Evolutionary conservation across 2,113 vertebrate genomes (phyloP).

Genomic region (Carettochelys insculpta): DNA sequence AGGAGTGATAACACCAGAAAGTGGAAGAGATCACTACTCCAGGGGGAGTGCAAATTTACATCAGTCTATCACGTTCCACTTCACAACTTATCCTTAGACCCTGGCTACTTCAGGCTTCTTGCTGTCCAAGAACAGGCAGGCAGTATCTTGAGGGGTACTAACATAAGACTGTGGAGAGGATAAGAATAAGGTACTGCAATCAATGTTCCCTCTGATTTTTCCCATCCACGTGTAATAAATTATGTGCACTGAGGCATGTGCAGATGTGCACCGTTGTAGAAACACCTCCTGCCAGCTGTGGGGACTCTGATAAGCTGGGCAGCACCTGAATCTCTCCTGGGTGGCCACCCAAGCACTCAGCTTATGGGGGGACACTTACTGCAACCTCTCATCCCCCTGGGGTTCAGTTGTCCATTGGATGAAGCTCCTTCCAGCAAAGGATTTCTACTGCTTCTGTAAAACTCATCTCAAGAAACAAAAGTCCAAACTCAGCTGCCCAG

Average conservation of each 20-base stretch:
- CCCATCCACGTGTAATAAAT: no score
- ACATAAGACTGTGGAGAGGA: background rate
- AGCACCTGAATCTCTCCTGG: no score
- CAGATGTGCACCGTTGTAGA: no score
- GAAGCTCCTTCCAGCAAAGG: background rate
- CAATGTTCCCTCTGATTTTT: no score
- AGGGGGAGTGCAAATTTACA: background rate
- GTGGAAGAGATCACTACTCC: no score
- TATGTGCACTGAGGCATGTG: no score
- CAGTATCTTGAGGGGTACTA: background rate
- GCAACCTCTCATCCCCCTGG: background rate
- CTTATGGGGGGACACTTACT: no score
- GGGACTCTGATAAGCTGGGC: no score
- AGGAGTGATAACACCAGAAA: background rate
- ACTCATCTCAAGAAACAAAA: background rate
- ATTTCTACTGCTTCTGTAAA: rapidly evolving
- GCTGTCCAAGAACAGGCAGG: background rate
- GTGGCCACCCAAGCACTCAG: no score
- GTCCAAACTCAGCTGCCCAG: background rate
- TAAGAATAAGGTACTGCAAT: background rate
- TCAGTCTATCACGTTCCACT: background rate
- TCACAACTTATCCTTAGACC: background rate
- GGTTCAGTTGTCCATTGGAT: rapidly evolving
- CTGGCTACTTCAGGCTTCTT: background rate
- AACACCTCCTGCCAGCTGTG: no score